Evolutionary conservation across 2,113 vertebrate genomes (phyloP).

Genomic region (Pedionomus torquatus): DNA sequence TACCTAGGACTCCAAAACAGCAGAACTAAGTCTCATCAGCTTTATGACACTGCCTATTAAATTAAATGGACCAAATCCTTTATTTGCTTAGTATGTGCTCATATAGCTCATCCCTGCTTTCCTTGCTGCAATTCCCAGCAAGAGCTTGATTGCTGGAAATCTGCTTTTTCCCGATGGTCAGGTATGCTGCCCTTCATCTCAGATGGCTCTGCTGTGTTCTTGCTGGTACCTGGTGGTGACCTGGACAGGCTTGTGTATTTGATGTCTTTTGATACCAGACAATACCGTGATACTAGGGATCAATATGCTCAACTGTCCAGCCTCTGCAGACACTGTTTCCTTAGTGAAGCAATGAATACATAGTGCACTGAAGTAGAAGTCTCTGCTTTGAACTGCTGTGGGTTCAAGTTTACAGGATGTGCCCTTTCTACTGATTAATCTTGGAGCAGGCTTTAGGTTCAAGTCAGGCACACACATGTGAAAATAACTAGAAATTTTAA

Average conservation of each 20-base stretch:
- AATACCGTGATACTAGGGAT: not conserved
- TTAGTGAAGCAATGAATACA: not conserved
- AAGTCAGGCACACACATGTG: not conserved
- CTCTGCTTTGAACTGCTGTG: not conserved
- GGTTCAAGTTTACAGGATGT: not conserved
- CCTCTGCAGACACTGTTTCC: not conserved
- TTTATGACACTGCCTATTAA: not conserved
- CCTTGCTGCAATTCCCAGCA: not conserved
- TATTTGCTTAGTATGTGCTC: not conserved
- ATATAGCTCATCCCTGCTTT: not conserved
- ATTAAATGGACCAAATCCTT: not conserved
- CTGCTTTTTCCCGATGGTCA: not conserved
- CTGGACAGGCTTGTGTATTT: not conserved
- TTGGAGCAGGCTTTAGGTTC: not conserved
- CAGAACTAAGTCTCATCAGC: not conserved
- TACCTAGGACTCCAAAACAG: not conserved
- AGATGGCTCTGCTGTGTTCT: not conserved
- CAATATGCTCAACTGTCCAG: rapidly evolving
- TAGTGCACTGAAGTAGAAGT: not conserved
- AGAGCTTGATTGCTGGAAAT: not conserved
- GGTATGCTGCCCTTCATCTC: not conserved
- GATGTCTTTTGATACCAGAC: not conserved
- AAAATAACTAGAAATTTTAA: not conserved
- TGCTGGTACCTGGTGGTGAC: not conserved
- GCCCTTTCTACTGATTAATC: not conserved